Evolutionary conservation across 2,797 vertebrate genomes (phyloP).

Genomic region (Coregonus suidteri): DNA sequence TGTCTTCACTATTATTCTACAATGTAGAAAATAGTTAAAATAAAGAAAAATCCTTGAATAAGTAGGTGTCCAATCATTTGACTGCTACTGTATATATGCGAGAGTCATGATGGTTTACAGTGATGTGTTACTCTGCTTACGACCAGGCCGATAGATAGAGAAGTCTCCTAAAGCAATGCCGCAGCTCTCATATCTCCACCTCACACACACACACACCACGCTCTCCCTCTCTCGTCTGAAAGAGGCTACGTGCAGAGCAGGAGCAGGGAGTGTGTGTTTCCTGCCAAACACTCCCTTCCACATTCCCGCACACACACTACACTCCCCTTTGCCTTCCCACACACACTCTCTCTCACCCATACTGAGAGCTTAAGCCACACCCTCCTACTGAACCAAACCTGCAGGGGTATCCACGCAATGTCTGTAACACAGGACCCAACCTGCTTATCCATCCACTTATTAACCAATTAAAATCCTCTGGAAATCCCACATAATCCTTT

Average conservation of each 20-base stretch:
- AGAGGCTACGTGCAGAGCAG: slow-evolving; percentile 16
- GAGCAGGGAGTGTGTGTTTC: not conserved
- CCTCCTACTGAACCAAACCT: slow-evolving; percentile 7
- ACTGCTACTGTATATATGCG: not conserved
- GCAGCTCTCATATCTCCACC: slow-evolving; percentile 35
- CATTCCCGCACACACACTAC: slow-evolving; percentile 12
- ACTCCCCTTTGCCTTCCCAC: not conserved
- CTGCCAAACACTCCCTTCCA: slow-evolving; percentile 1
- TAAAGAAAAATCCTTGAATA: no score
- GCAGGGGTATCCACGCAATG: slow-evolving; percentile 21
- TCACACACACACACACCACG: not conserved
- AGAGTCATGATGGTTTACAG: slow-evolving; percentile 27
- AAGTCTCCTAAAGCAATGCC: slow-evolving; percentile 27
- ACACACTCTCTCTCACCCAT: not conserved
- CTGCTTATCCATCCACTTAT: slow-evolving; percentile 56
- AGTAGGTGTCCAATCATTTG: no score
- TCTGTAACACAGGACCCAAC: slow-evolving; percentile 51
- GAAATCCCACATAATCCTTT: slow-evolving; percentile 62
- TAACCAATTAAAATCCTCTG: slow-evolving; percentile 56
- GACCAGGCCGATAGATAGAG: slow-evolving; percentile 29
- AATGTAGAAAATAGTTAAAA: no score
- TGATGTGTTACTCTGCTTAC: slow-evolving; percentile 41
- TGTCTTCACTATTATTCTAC: no score
- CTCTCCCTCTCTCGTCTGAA: slow-evolving; percentile 17
- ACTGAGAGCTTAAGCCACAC: not conserved